phyloP scores from a whole-genome alignment of 1,140 invertebrate genomes.

The Drosophila burlai region DNA sequence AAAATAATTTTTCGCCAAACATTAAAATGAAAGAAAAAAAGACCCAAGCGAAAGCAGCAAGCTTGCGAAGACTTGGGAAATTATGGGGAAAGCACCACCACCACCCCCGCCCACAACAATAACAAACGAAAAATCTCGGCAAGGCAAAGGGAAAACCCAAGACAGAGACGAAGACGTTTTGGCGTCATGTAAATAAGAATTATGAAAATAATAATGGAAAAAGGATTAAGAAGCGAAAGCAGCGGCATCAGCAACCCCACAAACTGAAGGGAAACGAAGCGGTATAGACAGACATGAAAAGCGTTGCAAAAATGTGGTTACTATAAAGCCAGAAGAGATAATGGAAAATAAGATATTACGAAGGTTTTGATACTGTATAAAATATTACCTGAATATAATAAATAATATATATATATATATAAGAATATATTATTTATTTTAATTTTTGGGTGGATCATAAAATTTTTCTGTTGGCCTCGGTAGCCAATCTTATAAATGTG shows the following conservation, averaged over 20 bases:
- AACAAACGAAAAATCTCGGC: constrained; percentile 69
- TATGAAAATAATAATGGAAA: constrained; percentile 85
- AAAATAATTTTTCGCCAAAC: constrained; percentile 81
- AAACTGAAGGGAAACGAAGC: background rate
- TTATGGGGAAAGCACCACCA: constrained; percentile 2
- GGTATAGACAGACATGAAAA: constrained; percentile 65
- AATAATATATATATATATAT: too few species aligned
- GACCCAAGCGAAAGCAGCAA: constrained; percentile 57
- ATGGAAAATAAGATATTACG: background rate
- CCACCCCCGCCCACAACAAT: constrained; percentile 45
- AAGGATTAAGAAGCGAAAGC: constrained; percentile 82
- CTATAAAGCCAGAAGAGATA: constrained; percentile 7
- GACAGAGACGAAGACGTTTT: constrained; percentile 56
- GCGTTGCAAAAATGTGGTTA: constrained; percentile 57
- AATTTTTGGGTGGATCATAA: too few species aligned
- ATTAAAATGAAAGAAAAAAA: constrained; percentile 62
- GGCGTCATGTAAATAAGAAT: constrained; percentile 85
- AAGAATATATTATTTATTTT: too few species aligned
- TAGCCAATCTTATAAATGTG: too few species aligned
- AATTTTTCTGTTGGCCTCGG: too few species aligned
- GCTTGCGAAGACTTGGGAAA: constrained; percentile 20
- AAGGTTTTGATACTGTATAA: background rate
- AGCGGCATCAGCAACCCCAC: constrained; percentile 32
- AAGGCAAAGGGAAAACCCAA: constrained; percentile 16
- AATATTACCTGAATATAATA: too few species aligned